Evolutionary conservation across 2,888 invertebrate genomes (phyloP).

Genomic region (Odontomyia ornata): DNA sequence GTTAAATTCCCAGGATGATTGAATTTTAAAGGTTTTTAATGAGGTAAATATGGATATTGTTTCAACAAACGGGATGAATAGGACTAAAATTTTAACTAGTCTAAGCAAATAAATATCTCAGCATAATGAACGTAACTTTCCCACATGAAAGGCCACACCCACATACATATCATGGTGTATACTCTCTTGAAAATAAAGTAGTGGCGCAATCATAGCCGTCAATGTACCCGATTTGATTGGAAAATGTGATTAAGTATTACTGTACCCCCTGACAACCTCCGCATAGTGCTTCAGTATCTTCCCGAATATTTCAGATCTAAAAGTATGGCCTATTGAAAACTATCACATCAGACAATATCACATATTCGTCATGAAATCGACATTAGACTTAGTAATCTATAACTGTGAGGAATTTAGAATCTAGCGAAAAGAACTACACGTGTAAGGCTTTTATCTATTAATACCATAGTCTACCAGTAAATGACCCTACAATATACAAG

Average conservation of each 20-base stretch:
- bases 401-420: constrained; percentile 11
- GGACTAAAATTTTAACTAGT: not conserved
- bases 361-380: constrained; percentile 11
- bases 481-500: too few species aligned
- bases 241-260: not conserved
- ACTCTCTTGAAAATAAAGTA: not conserved
- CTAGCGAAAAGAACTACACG: not conserved
- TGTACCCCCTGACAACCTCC: too few species aligned
- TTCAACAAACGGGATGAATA: not conserved
- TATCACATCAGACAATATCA: constrained; percentile 34
- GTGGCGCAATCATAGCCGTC: not conserved
- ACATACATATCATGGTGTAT: constrained; percentile 12
- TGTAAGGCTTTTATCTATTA: constrained; percentile 21
- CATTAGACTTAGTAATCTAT: constrained; percentile 1
- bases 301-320: not conserved
- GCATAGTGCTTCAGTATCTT: not conserved
- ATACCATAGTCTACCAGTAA: not conserved
- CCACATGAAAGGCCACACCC: not conserved
- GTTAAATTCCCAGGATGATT: not conserved
- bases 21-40: not conserved
- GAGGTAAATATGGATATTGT: not conserved
- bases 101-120: not conserved
- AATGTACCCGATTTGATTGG: too few species aligned
- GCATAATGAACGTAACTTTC: too few species aligned
- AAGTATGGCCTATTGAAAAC: constrained; percentile 22